Evolutionary conservation across 2,797 vertebrate species (phyloP).

Genomic region (Loriculus beryllinus): DNA sequence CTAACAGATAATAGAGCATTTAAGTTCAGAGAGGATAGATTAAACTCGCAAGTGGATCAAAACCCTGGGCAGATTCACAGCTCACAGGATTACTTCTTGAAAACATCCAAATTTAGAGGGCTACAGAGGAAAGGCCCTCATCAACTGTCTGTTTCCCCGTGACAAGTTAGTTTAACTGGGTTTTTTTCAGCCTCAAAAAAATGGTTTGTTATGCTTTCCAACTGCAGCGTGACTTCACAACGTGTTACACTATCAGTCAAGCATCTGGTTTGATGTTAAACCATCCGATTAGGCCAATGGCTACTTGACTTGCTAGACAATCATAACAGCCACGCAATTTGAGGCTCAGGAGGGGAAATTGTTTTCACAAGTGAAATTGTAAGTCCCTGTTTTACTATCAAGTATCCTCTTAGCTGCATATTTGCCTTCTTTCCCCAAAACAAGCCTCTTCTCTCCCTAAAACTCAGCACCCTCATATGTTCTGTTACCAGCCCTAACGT

Average conservation of each 20-base stretch:
- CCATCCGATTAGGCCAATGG: not conserved
- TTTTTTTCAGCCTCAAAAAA: not conserved
- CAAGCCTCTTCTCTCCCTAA: not conserved
- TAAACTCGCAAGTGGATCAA: slow-evolving; percentile 69
- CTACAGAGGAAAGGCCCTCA: slow-evolving; percentile 4
- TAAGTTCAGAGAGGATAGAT: slow-evolving; percentile 68
- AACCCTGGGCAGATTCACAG: slow-evolving; percentile 46
- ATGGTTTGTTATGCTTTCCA: not conserved
- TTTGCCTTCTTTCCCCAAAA: not conserved
- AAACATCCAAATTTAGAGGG: not conserved
- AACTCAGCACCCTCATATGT: not conserved
- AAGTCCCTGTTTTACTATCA: not conserved
- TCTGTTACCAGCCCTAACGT: not conserved
- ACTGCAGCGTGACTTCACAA: not conserved
- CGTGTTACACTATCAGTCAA: not conserved
- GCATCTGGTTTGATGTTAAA: not conserved
- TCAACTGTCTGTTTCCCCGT: not conserved
- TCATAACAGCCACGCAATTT: not conserved
- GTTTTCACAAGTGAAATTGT: not conserved
- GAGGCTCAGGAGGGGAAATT: not conserved
- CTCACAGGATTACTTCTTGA: not conserved
- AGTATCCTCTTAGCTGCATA: not conserved
- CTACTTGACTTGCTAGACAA: not conserved
- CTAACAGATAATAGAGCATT: slow-evolving; percentile 73
- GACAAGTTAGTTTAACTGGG: not conserved